phyloP scores from a whole-genome alignment of 2,888 invertebrate species.

The Pammene fasciana region DNA sequence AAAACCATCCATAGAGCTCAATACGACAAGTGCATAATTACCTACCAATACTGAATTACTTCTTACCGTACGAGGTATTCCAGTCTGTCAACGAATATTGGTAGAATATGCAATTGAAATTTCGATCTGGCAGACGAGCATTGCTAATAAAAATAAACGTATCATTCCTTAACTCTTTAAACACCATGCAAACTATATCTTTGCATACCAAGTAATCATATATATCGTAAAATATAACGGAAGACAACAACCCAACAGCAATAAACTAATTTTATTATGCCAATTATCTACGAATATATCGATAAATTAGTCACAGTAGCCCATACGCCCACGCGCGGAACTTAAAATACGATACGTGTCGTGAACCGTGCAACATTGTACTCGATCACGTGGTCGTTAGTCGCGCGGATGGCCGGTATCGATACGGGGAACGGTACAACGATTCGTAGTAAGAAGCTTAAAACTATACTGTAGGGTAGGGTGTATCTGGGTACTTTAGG shows the following conservation, averaged over 20 bases:
- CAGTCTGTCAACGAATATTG: too few species aligned
- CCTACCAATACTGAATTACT: too few species aligned
- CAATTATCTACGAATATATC: constrained; percentile 42
- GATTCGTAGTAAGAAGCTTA: too few species aligned
- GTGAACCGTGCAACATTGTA: not conserved
- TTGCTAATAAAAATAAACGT: too few species aligned
- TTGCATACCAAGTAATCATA: not conserved
- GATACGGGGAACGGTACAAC: not conserved
- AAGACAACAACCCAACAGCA: constrained; percentile 18
- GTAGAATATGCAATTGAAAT: too few species aligned
- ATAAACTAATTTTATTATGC: constrained; percentile 42
- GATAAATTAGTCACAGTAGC: constrained; percentile 42
- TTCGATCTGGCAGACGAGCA: too few species aligned
- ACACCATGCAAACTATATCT: not conserved
- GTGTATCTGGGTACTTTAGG: too few species aligned
- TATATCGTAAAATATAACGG: constrained; percentile 46
- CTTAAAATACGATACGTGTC: constrained; percentile 30
- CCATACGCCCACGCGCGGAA: constrained; percentile 34
- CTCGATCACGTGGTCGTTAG: not conserved
- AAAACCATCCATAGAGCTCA: too few species aligned
- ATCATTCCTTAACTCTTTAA: too few species aligned
- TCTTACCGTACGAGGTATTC: too few species aligned
- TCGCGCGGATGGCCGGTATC: not conserved
- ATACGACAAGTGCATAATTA: too few species aligned
- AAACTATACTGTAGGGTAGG: too few species aligned